These are phyloP conservation scores for Heteromurus nitidus DNA, from an alignment of 2,888 invertebrate species.

Conservation along the genomic window DNA sequence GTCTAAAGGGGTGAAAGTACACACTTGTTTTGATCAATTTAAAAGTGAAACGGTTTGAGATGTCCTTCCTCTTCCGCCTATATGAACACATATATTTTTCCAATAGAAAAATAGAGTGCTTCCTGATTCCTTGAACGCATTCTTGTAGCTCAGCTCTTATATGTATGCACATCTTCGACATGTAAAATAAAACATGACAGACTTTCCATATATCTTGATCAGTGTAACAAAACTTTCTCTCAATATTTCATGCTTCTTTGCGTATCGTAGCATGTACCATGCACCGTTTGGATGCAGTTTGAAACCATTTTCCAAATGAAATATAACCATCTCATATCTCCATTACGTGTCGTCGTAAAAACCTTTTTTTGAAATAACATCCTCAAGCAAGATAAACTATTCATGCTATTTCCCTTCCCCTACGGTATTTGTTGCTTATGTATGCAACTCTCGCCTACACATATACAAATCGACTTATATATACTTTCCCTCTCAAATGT, in stretches of 20 bases:
- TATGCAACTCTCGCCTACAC: not conserved
- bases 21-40: not conserved
- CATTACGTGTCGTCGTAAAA: slow-evolving; percentile 31
- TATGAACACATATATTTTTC: no score
- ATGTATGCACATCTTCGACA: no score
- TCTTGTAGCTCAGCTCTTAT: no score
- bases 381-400: slow-evolving; percentile 26
- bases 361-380: slow-evolving; percentile 11
- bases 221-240: slow-evolving; percentile 33
- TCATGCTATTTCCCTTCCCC: slow-evolving; percentile 1
- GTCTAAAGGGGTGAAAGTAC: no score
- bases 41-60: no score
- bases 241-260: slow-evolving; percentile 29
- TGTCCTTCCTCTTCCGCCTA: no score
- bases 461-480: not conserved
- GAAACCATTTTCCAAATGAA: not conserved
- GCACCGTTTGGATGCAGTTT: not conserved
- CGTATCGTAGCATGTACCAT: not conserved
- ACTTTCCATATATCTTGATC: not conserved
- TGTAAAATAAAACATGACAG: no score
- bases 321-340: not conserved
- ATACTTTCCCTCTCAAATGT: not conserved
- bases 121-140: no score
- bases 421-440: not conserved
- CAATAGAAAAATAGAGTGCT: not conserved